Conservation (phyloP, 2,113 vertebrate genomes). For the cat (Felis catus) region F.catus_Fca126_mat1.0 CM031416.1:6299001-6299500, state of each 20-base stretch:
- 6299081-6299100: background rate
- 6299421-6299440: conserved; percentile 50
- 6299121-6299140: background rate
- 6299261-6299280: conserved; percentile 28
- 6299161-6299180: background rate
- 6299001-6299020: conserved; percentile 69
- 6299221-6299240: conserved; percentile 38
- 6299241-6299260: conserved; percentile 52
- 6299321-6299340: conserved; percentile 27
- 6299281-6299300: conserved; percentile 58
- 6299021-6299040: background rate
- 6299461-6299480: background rate
- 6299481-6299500: background rate
- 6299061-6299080: background rate
- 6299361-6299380: conserved; percentile 70
- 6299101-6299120: background rate
- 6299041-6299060: background rate
- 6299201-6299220: background rate
- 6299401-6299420: conserved; percentile 42
- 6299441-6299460: conserved; percentile 9
- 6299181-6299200: conserved; percentile 21
- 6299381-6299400: conserved; percentile 62
- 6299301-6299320: background rate
- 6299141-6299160: background rate
- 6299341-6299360: conserved; percentile 59